Evolutionary conservation across 2,113 vertebrate species (phyloP).

Genomic region (Euleptes europaea): DNA sequence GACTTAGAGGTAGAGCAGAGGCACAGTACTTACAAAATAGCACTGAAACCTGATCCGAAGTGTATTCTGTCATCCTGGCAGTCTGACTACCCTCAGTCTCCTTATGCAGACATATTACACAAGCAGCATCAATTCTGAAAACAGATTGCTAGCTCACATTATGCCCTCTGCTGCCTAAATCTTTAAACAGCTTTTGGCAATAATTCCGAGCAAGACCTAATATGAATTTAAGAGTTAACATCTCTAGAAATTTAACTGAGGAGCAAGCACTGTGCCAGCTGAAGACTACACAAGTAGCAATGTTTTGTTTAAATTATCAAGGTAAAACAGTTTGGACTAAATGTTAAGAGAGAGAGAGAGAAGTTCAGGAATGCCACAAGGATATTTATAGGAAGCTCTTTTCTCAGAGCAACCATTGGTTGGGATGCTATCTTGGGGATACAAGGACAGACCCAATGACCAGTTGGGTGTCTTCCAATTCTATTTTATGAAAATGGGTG

Average conservation of each 20-base stretch:
- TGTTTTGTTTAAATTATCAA: not conserved
- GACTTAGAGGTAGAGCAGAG: conserved; percentile 31
- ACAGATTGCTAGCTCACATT: conserved; percentile 58
- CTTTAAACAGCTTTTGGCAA: not conserved
- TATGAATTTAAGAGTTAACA: not conserved
- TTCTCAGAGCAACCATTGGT: too few relatives aligned
- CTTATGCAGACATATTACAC: conserved; percentile 18
- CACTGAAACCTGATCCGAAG: conserved; percentile 27
- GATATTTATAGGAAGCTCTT: too few relatives aligned
- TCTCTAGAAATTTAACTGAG: not conserved
- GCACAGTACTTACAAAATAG: conserved; percentile 43
- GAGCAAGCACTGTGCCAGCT: not conserved
- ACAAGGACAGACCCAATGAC: too few relatives aligned
- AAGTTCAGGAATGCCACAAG: too few relatives aligned
- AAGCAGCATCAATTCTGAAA: not conserved
- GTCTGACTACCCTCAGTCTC: not conserved
- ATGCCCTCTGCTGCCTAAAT: conserved; percentile 73
- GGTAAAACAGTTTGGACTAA: not conserved
- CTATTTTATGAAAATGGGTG: too few relatives aligned
- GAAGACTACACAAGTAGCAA: not conserved
- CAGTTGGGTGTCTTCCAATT: too few relatives aligned
- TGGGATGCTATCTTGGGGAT: too few relatives aligned
- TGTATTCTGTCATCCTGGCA: conserved; percentile 4
- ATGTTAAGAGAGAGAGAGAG: not conserved
- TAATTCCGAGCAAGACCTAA: not conserved